phyloP scores from a whole-genome alignment of 2,888 invertebrate genomes.

The Quadroppia sp. region DNA sequence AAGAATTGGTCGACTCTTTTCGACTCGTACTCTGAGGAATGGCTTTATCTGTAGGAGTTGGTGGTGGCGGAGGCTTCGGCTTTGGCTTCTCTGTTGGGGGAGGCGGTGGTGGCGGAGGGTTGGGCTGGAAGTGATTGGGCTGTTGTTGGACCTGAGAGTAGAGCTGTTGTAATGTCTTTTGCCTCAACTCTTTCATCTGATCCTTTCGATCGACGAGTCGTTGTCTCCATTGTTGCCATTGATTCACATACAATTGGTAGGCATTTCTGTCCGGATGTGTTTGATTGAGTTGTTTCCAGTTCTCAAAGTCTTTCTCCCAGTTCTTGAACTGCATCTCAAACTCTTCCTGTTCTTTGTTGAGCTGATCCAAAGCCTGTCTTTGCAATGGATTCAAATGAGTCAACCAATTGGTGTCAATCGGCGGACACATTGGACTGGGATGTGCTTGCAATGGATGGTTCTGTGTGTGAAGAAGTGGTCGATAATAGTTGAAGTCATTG shows the following conservation, averaged over 20 bases:
- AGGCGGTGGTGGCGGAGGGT: conserved; percentile 8
- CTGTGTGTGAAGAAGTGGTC: no score
- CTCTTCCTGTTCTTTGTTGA: conserved; percentile 45
- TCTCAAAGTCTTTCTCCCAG: conserved; percentile 54
- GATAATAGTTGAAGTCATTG: no score
- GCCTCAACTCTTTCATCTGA: conserved; percentile 44
- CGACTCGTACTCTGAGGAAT: background rate
- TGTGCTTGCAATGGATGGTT: no score
- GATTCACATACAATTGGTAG: conserved; percentile 53
- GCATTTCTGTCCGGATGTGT: conserved; percentile 54
- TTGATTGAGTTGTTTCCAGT: conserved; percentile 54
- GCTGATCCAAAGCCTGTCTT: conserved; percentile 9
- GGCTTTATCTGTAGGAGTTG: no score
- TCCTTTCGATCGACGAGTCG: conserved; percentile 44
- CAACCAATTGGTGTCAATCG: no score
- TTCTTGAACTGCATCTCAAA: conserved; percentile 51
- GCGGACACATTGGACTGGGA: no score
- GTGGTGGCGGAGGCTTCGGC: background rate
- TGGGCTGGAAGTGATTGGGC: background rate
- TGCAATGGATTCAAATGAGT: conserved; percentile 33
- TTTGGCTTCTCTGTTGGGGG: background rate
- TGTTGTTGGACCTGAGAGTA: conserved; percentile 17
- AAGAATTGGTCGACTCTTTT: no score
- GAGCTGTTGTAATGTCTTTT: conserved; percentile 35
- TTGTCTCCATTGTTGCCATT: conserved; percentile 52